A percentile compares a stretch with the other conserved stretches of the same genome.
phyloP scores from a whole-genome alignment of 2,888 invertebrate species.

The Drosophila leonis region DNA sequence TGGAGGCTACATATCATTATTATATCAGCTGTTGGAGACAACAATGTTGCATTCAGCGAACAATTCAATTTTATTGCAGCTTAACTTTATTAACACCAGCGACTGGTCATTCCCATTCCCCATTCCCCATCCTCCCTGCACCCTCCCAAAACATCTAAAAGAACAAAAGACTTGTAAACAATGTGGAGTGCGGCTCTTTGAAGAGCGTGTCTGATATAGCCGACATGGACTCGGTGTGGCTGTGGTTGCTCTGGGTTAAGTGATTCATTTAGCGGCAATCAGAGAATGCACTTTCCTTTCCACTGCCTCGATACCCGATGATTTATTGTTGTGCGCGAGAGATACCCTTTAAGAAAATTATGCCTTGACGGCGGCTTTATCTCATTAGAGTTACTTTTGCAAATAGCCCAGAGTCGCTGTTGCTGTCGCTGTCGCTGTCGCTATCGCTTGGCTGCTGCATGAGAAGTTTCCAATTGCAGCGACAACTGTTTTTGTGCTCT shows the following conservation, averaged over 20 bases:
- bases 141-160: neutral
- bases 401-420: slow-evolving; percentile 45
- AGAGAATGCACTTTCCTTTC: slow-evolving; percentile 76
- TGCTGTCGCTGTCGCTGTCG: neutral
- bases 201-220: slow-evolving; percentile 73
- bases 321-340: slow-evolving; percentile 60
- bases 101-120: slow-evolving; percentile 1
- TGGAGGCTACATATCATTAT: slow-evolving; percentile 37
- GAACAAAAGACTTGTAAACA: slow-evolving; percentile 54
- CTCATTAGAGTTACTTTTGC: slow-evolving; percentile 67
- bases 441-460: slow-evolving; percentile 18
- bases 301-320: slow-evolving; percentile 61
- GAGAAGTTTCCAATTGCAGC: slow-evolving; percentile 73
- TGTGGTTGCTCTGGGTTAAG: slow-evolving; percentile 64
- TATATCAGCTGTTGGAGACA: slow-evolving; percentile 32
- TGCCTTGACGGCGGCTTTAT: slow-evolving; percentile 72
- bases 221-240: slow-evolving; percentile 50
- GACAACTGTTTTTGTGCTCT: slow-evolving; percentile 75
- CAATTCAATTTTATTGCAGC: slow-evolving; percentile 81
- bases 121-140: neutral
- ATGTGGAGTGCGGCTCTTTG: slow-evolving; percentile 67
- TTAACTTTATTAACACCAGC: slow-evolving; percentile 75
- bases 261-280: slow-evolving; percentile 80
- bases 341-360: slow-evolving; percentile 58
- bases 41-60: slow-evolving; percentile 63